Percentiles rank a stretch among this genome's conserved stretches.
These are phyloP conservation scores for Drosophila lutescens DNA, from an alignment of 2,888 invertebrate species.

Conservation along the genomic window DNA sequence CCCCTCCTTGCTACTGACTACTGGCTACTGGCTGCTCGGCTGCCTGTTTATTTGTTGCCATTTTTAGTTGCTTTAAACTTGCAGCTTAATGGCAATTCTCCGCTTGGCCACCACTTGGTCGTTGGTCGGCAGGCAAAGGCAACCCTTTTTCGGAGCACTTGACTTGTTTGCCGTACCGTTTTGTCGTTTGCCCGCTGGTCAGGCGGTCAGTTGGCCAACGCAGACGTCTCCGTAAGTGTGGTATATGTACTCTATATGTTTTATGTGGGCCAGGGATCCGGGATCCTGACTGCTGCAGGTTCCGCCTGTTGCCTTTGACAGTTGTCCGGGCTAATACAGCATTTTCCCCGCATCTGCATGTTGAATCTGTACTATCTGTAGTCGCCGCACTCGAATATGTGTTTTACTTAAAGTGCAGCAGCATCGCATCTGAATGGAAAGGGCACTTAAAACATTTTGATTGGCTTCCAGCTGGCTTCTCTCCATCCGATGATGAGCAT, in stretches of 20 bases:
- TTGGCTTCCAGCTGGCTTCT: slow-evolving; percentile 23
- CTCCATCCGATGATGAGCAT: slow-evolving; percentile 5
- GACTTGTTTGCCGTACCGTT: slow-evolving; percentile 59
- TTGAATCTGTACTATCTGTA: slow-evolving; percentile 13
- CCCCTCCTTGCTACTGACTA: neutral
- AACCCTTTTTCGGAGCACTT: slow-evolving; percentile 45
- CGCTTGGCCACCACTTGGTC: slow-evolving; percentile 51
- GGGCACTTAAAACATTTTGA: slow-evolving; percentile 40
- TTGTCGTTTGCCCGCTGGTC: slow-evolving; percentile 36
- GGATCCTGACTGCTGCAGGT: slow-evolving; percentile 26
- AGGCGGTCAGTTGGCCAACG: slow-evolving; percentile 40
- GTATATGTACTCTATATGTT: slow-evolving; percentile 28
- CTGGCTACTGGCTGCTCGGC: neutral
- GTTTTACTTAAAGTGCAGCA: slow-evolving; percentile 38
- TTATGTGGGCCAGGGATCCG: slow-evolving; percentile 33
- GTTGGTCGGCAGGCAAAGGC: slow-evolving; percentile 4
- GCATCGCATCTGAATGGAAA: slow-evolving; percentile 14
- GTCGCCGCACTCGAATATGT: slow-evolving; percentile 19
- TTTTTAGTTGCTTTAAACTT: slow-evolving; percentile 79
- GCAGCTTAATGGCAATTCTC: slow-evolving; percentile 74
- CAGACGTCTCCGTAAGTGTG: slow-evolving; percentile 10
- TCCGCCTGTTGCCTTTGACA: slow-evolving; percentile 64
- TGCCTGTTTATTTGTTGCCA: slow-evolving; percentile 65
- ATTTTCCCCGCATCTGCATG: slow-evolving; percentile 32
- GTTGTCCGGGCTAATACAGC: slow-evolving; percentile 53